phyloP scores from a whole-genome alignment of 2,797 vertebrate species.

The Telmatherina bonti region DNA sequence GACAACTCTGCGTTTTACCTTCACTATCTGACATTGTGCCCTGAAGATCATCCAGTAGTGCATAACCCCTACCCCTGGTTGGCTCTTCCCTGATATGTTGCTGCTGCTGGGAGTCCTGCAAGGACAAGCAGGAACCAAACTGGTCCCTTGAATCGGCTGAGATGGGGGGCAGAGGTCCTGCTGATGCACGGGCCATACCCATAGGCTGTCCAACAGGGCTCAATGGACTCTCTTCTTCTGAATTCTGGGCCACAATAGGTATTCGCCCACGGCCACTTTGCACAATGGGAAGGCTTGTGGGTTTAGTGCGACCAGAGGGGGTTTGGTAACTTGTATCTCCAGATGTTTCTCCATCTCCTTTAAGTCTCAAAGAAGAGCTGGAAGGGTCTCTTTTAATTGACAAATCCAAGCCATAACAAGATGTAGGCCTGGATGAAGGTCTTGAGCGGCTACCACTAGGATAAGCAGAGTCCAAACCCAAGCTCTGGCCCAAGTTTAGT shows the following conservation, averaged over 20 bases:
- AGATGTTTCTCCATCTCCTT: constrained; percentile 91
- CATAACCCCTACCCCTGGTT: constrained; percentile 91
- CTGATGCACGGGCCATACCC: constrained; percentile 98
- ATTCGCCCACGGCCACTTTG: constrained; percentile 94
- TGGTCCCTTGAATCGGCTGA: constrained; percentile 98
- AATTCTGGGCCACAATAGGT: constrained; percentile 98
- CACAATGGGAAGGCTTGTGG: constrained; percentile 96
- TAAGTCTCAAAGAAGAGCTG: constrained; percentile 94
- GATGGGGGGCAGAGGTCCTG: constrained; percentile 97
- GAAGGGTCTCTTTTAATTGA: constrained; percentile 97
- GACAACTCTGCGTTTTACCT: constrained; percentile 89
- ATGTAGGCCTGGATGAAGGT: constrained; percentile 95
- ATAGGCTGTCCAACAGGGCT: constrained; percentile 99
- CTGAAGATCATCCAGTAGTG: constrained; percentile 98
- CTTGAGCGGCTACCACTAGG: constrained; percentile 95
- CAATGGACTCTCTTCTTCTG: constrained; percentile 97
- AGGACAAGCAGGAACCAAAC: constrained; percentile 97
- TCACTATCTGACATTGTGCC: constrained; percentile 99
- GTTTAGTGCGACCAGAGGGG: constrained; percentile 95
- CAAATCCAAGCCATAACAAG: constrained; percentile 96
- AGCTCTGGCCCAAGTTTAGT: constrained; percentile 87
- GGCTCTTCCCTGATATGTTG: constrained; percentile 98
- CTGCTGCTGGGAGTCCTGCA: constrained; percentile 93
- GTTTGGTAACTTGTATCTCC: constrained; percentile 88
- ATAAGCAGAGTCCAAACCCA: constrained; percentile 88